Conservation (phyloP, 2,797 vertebrate species). For the Fistularia tabacaria region DNA sequence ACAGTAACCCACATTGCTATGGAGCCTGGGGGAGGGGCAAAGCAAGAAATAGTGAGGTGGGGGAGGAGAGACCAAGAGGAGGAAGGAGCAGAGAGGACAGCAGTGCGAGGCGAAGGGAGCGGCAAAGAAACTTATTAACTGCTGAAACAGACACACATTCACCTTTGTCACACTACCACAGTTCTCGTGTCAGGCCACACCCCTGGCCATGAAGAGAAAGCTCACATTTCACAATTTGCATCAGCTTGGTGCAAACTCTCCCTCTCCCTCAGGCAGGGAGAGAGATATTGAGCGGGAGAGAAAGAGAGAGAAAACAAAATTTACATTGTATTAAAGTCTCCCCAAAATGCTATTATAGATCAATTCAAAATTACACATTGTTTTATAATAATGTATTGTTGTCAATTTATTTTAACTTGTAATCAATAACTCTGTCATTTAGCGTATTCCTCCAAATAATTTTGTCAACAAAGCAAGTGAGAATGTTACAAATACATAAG, state of each 20-base stretch:
- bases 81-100: constrained; percentile 13
- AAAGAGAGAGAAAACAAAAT: not conserved
- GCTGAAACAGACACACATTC: constrained; percentile 12
- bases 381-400: too few relatives aligned
- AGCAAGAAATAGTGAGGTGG: constrained; percentile 8
- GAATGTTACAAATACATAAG: too few relatives aligned
- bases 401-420: too few relatives aligned
- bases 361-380: too few relatives aligned
- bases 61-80: constrained; percentile 25
- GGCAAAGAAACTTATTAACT: not conserved
- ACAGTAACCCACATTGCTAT: constrained; percentile 40
- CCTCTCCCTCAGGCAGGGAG: not conserved
- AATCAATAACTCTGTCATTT: too few relatives aligned
- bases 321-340: not conserved
- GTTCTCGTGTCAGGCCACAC: constrained; percentile 32
- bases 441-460: too few relatives aligned
- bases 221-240: constrained; percentile 54
- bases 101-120: not conserved
- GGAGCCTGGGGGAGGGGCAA: constrained; percentile 37
- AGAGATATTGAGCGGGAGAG: not conserved
- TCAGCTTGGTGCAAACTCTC: constrained; percentile 32
- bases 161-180: constrained; percentile 66
- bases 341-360: too few relatives aligned
- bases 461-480: too few relatives aligned
- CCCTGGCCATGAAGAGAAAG: constrained; percentile 22